Evolutionary conservation across 2,888 invertebrate genomes (phyloP).

Genomic region (Aspidiotus rigidus): DNA sequence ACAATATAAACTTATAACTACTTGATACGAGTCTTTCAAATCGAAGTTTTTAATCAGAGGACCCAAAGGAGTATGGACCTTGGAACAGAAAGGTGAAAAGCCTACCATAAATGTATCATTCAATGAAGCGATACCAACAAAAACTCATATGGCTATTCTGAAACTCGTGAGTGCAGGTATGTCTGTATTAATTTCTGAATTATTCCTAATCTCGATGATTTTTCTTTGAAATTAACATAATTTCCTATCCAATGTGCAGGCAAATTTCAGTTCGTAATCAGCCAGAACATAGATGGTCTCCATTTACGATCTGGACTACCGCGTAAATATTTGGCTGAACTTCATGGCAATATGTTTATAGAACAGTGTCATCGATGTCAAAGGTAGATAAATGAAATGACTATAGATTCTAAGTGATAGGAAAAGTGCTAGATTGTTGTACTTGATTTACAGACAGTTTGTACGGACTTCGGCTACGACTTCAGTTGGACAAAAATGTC

Average conservation of each 20-base stretch:
- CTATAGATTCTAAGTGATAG: neutral
- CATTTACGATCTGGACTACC: constrained; percentile 83
- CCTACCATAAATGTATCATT: constrained; percentile 79
- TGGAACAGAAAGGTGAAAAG: constrained; percentile 79
- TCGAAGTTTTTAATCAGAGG: constrained; percentile 51
- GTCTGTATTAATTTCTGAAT: constrained; percentile 27
- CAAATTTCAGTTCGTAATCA: constrained; percentile 74
- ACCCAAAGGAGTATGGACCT: constrained; percentile 92
- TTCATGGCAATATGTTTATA: constrained; percentile 97
- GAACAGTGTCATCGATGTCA: constrained; percentile 88
- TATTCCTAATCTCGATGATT: neutral
- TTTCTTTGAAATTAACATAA: constrained; percentile 1
- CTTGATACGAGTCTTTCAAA: neutral
- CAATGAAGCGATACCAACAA: constrained; percentile 80
- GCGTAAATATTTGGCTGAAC: constrained; percentile 71
- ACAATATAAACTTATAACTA: too few relatives aligned
- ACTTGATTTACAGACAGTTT: constrained; percentile 57
- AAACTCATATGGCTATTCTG: constrained; percentile 85
- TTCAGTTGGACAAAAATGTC: constrained; percentile 66
- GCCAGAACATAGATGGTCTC: constrained; percentile 97
- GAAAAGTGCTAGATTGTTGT: neutral
- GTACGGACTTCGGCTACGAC: constrained; percentile 64
- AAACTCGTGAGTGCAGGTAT: constrained; percentile 58
- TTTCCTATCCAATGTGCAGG: constrained; percentile 42
- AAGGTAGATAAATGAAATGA: constrained; percentile 46